Base-by-base conservation (phyloP, 2,113 vertebrate genomes). In the Brachyistius frenatus region DNA sequence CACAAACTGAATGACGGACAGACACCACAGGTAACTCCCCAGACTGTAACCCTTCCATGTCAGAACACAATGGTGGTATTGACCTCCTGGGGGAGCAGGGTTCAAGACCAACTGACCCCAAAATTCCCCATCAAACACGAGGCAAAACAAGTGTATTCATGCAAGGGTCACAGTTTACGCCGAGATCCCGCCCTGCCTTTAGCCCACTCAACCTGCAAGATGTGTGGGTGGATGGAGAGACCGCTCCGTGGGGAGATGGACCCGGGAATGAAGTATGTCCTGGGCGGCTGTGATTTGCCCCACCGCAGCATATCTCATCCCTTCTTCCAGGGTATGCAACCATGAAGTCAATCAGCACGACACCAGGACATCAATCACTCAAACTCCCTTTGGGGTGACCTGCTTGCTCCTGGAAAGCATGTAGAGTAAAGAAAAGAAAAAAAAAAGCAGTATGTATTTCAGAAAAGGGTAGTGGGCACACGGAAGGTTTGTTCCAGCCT, bases 271-370 rank as follows among this genome's bases (percentile, higher is more conserved):
- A 86, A 87, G 87, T 83, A 79, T 79, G 80, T 88, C 85, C 83
- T 74, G 73, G 72, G 75, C 5, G 71, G 78, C 62, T 76, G 69
- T 80, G 81, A 89, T 90, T 23, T 83, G 84, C 84, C 75, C 85
- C 73, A 66, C 70, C 57, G 54, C 67, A n/a, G 77, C 72, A 77
- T 69, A 80, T 80, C 76, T 88, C 85, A 75, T 91, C 81, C 85
- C 86, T 93, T 94, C 88, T 91, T 92, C 84, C 82, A 58, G 84
- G 89, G 85, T 88, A 91, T 85, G 87, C 84, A 90, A 88, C 83
- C 89, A 89, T 92, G 89, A 90, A 93, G 91, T 93, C 89, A 93
- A 93, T 92, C 91, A 91, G 85, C 79, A 85, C 50, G 78, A 89
- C 86, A 90, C 78, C 76, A 66, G 83, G 89, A 88, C 90, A 93